Evolutionary conservation across 2,797 vertebrate species (phyloP), one percentile per base, ranked within the genome.

Genomic region (Pitangus sulphuratus): DNA sequence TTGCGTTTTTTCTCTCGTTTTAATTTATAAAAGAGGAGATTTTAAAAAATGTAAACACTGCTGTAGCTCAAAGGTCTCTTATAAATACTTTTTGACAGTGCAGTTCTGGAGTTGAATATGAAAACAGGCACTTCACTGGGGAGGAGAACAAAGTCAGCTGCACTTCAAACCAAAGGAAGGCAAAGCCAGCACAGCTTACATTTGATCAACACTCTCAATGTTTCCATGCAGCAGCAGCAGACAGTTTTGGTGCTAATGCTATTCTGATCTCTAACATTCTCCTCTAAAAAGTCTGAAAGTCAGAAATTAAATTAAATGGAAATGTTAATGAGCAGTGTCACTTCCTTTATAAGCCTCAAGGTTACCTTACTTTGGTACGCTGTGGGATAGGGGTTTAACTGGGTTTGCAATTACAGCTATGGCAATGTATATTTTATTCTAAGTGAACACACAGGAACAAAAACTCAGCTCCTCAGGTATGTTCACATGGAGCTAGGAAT

Each of bases 101-200:
- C 74, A 37, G 18, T 84, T 60, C 65, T 91, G 80, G 85, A 78
- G 58, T 0, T 76, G 58, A 65, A 69, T 44, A 70, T 42, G 71
- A 84, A 87, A 90, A 79, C 1, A 8, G 53, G 33, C 54, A 51
- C 69, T 95, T 87, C 84, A 58, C 42, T 60, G 58, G 20, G 62
- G 51, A 85, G 56, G 39, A 92, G 91, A 96, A 88, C 51, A 84
- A 70, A 92, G 91, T 69, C 88, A 87, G 47, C 66, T 79, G 33
- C n/a, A 40, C 72, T 84, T 94, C 95, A 92, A 86, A 94, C 90
- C 60, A 87, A 85, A 64, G 0, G 2, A 19, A 90, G 75, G 84
- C 64, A 76, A 87, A 60, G 54, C 33, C 93, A 58, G 76, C 6
- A 42, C 75, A 20, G 39, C 65, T 74, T 39, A 48, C 24, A n/a